Evolutionary conservation across 2,888 invertebrate genomes (phyloP), one percentile per base, ranked within the genome.

Genomic region (Coenonympha arcania): DNA sequence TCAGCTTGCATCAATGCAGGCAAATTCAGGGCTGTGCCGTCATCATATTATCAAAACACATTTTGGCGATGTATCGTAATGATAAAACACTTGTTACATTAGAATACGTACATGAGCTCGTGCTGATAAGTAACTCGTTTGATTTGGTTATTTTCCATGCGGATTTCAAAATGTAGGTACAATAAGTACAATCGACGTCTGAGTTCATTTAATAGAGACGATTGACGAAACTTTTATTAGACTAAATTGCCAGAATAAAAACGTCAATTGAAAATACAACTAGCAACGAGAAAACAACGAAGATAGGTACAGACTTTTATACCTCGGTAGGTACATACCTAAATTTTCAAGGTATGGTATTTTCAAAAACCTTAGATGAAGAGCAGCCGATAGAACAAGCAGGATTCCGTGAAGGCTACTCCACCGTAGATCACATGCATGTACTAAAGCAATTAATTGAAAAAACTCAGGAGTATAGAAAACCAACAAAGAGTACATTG

Each of bases 21-120:
- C 31, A 31, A 31, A 24, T 24, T 8, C n/a, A 28, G 24, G 15
- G 6, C 15, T 24, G 11, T 22, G 39, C 15, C 39, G 20, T 20
- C n/a, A 28, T 3, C 6, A 18, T n/a, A 9, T 11, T 31, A 42
- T 4, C 4, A 42, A n/a, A n/a, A n/a, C n/a, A n/a, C n/a, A n/a
- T n/a, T 42, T 31, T 31, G 8, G 20, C 31, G 42, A 42, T 42
- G n/a, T n/a, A 42, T 42, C 19, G 11, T 18, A 20, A 20, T 34
- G 24, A 34, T 44, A 43, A 26, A 11, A 20, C 20, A 33, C 33
- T 8, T 6, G 20, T 24, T 9, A 33, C 16, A 33, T 33, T 15
- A 28, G 9, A n/a, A 26, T 26, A 24, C 6, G 24, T 24, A 8
- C 8, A 22, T 37, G 13, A 37, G 13, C 15, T 22, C 22, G 24